phyloP scores from a whole-genome alignment of 2,797 vertebrate genomes.

The Passerculus sandwichensis region DNA sequence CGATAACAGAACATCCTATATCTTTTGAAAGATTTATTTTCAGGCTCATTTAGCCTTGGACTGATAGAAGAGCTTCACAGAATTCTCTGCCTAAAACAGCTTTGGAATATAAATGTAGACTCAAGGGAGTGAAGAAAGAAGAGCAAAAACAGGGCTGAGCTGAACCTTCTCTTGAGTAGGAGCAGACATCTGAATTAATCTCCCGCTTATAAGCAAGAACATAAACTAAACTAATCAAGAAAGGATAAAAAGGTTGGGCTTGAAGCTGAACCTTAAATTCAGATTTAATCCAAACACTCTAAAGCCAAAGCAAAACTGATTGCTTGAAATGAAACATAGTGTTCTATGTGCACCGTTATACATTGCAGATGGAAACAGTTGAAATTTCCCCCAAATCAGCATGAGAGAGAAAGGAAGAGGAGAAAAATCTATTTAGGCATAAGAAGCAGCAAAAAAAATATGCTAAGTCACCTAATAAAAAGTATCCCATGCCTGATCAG shows the following conservation, averaged over 20 bases:
- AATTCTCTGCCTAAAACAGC: constrained; percentile 36
- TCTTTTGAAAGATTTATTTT: constrained; percentile 67
- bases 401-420: not conserved
- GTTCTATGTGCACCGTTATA: not conserved
- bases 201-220: not conserved
- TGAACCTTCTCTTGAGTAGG: constrained; percentile 6
- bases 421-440: not conserved
- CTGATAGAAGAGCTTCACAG: constrained; percentile 52
- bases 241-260: constrained; percentile 39
- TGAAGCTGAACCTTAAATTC: constrained; percentile 46
- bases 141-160: not conserved
- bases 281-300: constrained; percentile 45
- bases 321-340: not conserved
- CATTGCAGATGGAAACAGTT: not conserved
- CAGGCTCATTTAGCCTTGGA: constrained; percentile 68
- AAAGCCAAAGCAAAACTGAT: constrained; percentile 33
- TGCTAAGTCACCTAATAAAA: not conserved
- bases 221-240: constrained; percentile 38
- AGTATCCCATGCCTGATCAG: not conserved
- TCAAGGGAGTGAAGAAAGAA: not conserved
- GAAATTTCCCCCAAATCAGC: constrained; percentile 8
- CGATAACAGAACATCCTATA: constrained; percentile 43
- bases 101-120: constrained; percentile 67
- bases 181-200: constrained; percentile 23
- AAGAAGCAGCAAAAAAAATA: not conserved